Conservation (phyloP, 2,888 invertebrate species). For the Apocheima hispidaria region DNA sequence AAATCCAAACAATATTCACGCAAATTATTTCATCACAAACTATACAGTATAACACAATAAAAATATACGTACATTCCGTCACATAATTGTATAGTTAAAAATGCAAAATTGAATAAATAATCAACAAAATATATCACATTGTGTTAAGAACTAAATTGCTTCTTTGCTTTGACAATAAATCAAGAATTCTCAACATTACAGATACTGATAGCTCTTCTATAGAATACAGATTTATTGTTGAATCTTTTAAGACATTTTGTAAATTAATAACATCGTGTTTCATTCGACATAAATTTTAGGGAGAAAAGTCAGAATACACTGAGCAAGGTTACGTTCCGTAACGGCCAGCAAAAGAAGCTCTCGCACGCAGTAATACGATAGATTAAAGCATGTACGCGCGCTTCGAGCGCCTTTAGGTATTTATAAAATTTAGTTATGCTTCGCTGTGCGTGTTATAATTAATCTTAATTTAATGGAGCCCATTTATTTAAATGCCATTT, state of each 20-base stretch:
- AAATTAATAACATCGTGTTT: too few relatives aligned
- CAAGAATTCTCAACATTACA: not conserved
- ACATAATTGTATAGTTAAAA: slow-evolving; percentile 36
- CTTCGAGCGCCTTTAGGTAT: too few relatives aligned
- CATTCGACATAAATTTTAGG: too few relatives aligned
- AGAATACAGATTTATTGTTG: slow-evolving; percentile 3
- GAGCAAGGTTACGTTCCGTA: too few relatives aligned
- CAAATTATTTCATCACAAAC: slow-evolving; percentile 13
- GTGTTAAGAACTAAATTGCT: slow-evolving; percentile 39
- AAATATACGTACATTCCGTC: slow-evolving; percentile 10
- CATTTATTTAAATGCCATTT: too few relatives aligned
- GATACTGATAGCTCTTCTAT: slow-evolving; percentile 17
- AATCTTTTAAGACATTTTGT: not conserved
- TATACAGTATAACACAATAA: slow-evolving; percentile 9
- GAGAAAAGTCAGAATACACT: too few relatives aligned
- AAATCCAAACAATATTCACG: slow-evolving; percentile 5
- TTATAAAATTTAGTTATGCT: too few relatives aligned
- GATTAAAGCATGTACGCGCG: too few relatives aligned
- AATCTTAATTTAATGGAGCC: too few relatives aligned
- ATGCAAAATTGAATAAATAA: slow-evolving; percentile 47
- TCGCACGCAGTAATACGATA: too few relatives aligned
- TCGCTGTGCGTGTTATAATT: too few relatives aligned
- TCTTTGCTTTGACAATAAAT: slow-evolving; percentile 10
- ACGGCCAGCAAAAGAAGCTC: too few relatives aligned
- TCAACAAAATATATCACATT: slow-evolving; percentile 51